Base-by-base conservation (phyloP, 2,797 vertebrate species). In the Gymnocypris eckloni region DNA sequence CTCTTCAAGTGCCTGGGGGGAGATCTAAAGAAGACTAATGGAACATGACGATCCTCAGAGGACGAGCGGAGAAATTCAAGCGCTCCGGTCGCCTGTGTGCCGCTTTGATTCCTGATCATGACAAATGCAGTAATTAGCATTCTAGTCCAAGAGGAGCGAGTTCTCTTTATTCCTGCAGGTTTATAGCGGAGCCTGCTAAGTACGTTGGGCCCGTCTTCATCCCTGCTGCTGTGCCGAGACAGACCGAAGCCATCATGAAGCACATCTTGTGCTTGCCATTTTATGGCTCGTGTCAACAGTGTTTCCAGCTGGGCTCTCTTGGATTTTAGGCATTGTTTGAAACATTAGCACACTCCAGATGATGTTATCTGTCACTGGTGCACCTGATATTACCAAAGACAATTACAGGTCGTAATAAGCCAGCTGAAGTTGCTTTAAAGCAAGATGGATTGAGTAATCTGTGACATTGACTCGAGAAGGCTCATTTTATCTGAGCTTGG, bases 51-150 rank as follows among this genome's bases (percentile, higher is more conserved):
- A 45, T 43, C 12, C 90, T 91, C 86, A n/a, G 45, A 50, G 86
- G 91, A 86, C 75, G 88, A 43, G 71, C 43, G 75, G 61, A 83
- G 84, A 90, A 83, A 91, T 91, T 92, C 45, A 75, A 88, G 91
- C 87, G 89, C 64, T 79, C 79, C 48, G 85, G 76, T 78, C 43
- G 87, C 88, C 41, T 8, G 37, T 72, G 86, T 86, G 79, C 84
- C 79, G 87, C 91, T 91, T 87, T 90, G 88, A 92, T 92, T 91
- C 85, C 45, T 89, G 90, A 88, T 87, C 4, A 66, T 90, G 92
- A 93, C 92, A 88, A 92, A 93, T 82, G 88, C 71, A 89, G 87
- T 90, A 91, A 93, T 94, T 93, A 93, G 91, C 93, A 94, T 94
- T 93, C 91, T 61, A 69, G 83, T 91, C 89, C 89, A 86, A 90